phyloP scores from a whole-genome alignment of 2,797 vertebrate species.

The Acanthis flammea region DNA sequence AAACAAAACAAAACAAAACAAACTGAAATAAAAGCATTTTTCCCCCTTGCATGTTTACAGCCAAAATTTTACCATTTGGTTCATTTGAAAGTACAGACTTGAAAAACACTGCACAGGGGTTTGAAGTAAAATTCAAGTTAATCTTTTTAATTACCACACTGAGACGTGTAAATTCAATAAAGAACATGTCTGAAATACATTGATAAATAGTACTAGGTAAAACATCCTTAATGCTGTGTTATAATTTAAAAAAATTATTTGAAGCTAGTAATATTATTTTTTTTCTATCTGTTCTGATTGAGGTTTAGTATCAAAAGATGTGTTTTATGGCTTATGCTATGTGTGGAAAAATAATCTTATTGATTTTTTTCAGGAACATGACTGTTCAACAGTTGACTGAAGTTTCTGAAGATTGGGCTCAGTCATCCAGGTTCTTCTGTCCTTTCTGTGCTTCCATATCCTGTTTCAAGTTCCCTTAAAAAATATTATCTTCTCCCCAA shows the following conservation, averaged over 20 bases:
- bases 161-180: background rate
- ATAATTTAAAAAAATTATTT: background rate
- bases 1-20: background rate
- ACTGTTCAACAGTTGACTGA: background rate
- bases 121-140: background rate
- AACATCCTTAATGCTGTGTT: background rate
- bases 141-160: background rate
- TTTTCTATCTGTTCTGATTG: background rate
- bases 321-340: background rate
- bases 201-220: background rate
- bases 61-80: background rate
- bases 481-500: accelerated
- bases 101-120: background rate
- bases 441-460: background rate
- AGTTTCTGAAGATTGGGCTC: background rate
- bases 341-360: background rate
- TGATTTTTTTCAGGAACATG: background rate
- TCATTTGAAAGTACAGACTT: background rate
- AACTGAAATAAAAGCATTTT: background rate
- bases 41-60: background rate
- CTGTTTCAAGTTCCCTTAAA: background rate
- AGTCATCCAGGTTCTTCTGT: background rate
- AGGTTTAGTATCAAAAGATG: background rate
- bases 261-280: background rate
- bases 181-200: background rate